Conservation (phyloP, 2,888 invertebrate genomes). For the Adela reaumurella region DNA sequence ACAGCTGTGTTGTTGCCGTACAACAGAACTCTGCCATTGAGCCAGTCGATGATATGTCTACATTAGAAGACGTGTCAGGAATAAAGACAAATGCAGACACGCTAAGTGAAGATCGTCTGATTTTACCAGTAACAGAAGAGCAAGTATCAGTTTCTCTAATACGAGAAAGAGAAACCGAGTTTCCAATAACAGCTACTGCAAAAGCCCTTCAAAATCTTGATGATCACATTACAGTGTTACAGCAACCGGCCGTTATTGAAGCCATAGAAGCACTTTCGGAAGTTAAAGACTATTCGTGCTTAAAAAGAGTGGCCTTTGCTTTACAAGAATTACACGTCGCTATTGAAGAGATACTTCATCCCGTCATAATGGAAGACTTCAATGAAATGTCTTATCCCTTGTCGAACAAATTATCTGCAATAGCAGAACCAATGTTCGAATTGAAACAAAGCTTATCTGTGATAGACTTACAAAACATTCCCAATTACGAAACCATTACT, state of each 20-base stretch:
- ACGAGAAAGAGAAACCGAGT: conserved; percentile 13
- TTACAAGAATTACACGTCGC: conserved; percentile 28
- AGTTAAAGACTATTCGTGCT: conserved; percentile 29
- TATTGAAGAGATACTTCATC: conserved; percentile 35
- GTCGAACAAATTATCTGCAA: conserved; percentile 25
- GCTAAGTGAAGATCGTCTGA: conserved; percentile 30
- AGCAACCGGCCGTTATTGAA: conserved; percentile 32
- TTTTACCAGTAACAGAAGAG: conserved; percentile 20
- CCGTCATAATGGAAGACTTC: conserved; percentile 29
- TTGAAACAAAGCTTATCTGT: conserved; percentile 33
- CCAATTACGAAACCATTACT: conserved; percentile 35
- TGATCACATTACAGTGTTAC: conserved; percentile 29
- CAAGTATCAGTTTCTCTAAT: conserved; percentile 19
- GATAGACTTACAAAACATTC: conserved; percentile 34
- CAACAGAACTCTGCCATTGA: conserved; percentile 47
- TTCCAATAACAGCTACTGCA: conserved; percentile 22
- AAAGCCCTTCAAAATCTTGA: conserved; percentile 33
- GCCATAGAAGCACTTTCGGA: conserved; percentile 33
- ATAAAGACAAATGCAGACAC: conserved; percentile 53
- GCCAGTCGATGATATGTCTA: conserved; percentile 48
- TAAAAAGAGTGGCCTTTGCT: conserved; percentile 27
- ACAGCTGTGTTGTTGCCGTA: conserved; percentile 43
- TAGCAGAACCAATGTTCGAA: conserved; percentile 38
- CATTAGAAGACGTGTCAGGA: conserved; percentile 55
- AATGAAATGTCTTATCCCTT: conserved; percentile 20